Evolutionary conservation across 2,113 vertebrate genomes (phyloP), one percentile per base, ranked within the genome.

Genomic region (Aspiorhynchus laticeps): DNA sequence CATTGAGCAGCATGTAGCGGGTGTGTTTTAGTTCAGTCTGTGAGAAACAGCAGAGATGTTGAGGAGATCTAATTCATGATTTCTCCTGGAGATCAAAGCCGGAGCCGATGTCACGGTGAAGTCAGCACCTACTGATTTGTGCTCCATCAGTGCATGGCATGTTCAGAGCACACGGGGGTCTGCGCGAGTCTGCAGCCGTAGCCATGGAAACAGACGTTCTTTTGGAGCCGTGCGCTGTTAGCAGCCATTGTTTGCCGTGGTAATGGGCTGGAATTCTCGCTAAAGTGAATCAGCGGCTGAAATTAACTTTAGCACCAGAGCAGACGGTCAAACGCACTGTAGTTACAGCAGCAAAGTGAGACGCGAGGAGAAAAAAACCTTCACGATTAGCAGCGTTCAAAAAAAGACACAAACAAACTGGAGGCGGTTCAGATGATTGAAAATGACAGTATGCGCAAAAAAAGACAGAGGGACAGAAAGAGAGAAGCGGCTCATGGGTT

Each of bases 151-250:
- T 86, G 36, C 83, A 81, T 83, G 83, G 51, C 80, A 81, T 75
- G 51, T 80, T 86, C 82, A 84, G 85, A 81, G 81, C 84, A 86
- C 38, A 85, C 76, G 19, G 33, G 84, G 87, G 77, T 85, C 87
- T 86, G 85, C 79, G 89, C 89, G 87, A 85, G 88, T 86, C 76
- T 85, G 83, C 84, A 69, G 48, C 89, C 65, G 91, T 95, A 90
- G 89, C 94, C 93, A 93, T 95, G 94, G 94, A 91, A 95, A 95
- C 95, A 93, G 89, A 89, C 91, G 91, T 93, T 91, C 92, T 90
- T 90, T 89, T 92, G 84, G 90, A 92, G 91, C 91, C 90, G 87
- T 87, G 90, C 90, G 89, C 91, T 90, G 92, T 90, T 84, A 28
- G 59, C 78, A 85, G 74, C 90, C 82, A 92, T 93, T 94, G 93